phyloP scores from a whole-genome alignment of 2,797 vertebrate species.

The Myotis vivesi region DNA sequence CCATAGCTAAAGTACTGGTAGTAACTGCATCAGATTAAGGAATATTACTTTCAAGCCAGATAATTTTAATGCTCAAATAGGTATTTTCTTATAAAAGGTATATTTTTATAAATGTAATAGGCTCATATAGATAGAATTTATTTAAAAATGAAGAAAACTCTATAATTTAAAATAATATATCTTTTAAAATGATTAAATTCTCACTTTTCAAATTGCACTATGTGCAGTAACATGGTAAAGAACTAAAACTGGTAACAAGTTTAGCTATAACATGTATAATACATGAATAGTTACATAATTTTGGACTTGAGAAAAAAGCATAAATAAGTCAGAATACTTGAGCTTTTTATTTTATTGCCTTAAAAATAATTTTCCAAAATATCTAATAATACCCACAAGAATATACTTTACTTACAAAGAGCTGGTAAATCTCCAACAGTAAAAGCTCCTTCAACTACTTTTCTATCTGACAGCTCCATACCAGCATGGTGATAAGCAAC shows the following conservation, averaged over 20 bases:
- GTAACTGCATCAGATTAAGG: constrained; percentile 89
- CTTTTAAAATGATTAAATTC: constrained; percentile 20
- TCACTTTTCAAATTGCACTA: constrained; percentile 50
- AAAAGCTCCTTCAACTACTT: constrained; percentile 92
- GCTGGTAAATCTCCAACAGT: constrained; percentile 93
- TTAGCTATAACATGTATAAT: background rate
- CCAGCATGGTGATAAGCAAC: constrained; percentile 98
- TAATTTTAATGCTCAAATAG: constrained; percentile 4
- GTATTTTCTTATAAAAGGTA: constrained; percentile 40
- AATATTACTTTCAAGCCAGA: constrained; percentile 62
- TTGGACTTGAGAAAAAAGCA: constrained; percentile 49
- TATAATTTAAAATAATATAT: constrained; percentile 45
- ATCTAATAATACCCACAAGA: constrained; percentile 42
- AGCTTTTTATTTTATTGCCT: constrained; percentile 43
- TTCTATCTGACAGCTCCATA: constrained; percentile 93
- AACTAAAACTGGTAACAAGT: constrained; percentile 42
- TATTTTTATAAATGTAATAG: constrained; percentile 34
- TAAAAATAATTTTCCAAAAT: constrained; percentile 41
- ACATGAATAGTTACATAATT: background rate
- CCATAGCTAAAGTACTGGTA: constrained; percentile 97
- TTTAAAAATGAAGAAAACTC: background rate
- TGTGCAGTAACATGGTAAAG: constrained; percentile 26
- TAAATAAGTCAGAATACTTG: background rate
- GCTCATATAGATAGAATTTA: constrained; percentile 8
- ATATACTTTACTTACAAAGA: constrained; percentile 90